Evolutionary conservation across 2,113 vertebrate species (phyloP).

Genomic region (Romanogobio albipinnatus): DNA sequence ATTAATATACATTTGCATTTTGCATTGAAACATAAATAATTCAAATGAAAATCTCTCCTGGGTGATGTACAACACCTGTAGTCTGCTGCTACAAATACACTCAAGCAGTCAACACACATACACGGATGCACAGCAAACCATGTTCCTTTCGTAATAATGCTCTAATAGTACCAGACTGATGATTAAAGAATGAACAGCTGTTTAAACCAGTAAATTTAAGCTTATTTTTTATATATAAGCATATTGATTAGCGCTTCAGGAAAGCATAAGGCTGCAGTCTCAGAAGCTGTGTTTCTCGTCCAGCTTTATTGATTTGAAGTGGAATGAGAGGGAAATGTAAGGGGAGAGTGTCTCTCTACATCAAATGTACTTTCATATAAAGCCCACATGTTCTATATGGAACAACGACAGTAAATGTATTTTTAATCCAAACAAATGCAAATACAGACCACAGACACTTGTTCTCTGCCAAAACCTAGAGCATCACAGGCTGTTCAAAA

Average conservation of each 20-base stretch:
- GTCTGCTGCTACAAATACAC: constrained; percentile 24
- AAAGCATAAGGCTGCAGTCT: not conserved
- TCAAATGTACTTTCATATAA: not conserved
- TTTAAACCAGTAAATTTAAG: not conserved
- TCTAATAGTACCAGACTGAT: not conserved
- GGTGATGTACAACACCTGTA: constrained; percentile 55
- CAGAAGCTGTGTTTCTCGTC: not conserved
- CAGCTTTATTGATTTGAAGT: not conserved
- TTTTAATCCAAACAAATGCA: not conserved
- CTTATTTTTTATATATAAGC: not conserved
- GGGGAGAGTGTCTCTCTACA: not conserved
- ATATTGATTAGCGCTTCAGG: constrained; percentile 5
- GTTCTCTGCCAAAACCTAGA: not conserved
- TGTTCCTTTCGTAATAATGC: not conserved
- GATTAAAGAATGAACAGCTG: constrained; percentile 20
- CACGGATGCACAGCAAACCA: not conserved
- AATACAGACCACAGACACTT: not conserved
- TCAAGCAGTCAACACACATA: not conserved
- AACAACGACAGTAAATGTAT: not conserved
- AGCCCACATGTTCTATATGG: not conserved
- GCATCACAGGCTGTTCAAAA: not conserved
- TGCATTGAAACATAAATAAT: constrained; percentile 49
- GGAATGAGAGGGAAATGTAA: not conserved
- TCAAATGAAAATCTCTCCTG: constrained; percentile 44
- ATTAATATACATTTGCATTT: constrained; percentile 33